Base-by-base conservation (phyloP, 2,113 vertebrate species). In the Cephalopholis sonnerati region DNA sequence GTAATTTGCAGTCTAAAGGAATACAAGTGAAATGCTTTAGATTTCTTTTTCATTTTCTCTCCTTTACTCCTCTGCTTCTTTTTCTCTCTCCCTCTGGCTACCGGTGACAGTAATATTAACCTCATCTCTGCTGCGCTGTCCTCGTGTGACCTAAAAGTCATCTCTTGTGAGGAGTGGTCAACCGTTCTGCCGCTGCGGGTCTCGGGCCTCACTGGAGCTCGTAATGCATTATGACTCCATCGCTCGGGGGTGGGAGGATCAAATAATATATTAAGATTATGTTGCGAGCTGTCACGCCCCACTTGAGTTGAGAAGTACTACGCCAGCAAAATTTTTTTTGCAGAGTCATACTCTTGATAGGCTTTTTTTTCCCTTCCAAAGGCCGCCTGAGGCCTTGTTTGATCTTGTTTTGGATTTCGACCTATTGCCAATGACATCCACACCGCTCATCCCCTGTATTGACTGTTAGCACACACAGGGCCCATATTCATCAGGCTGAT, bases 251-350 rank as follows among this genome's bases (percentile, higher is more conserved):
- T 27, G 76, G 77, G 78, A 41, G 74, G 89, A 89, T 89, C 75
- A 82, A 87, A 93, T 87, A 81, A 75, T 92, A 84, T 87, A 93
- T 92, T 90, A 78, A 87, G 85, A 80, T 87, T 73, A 55, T 74
- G 72, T 86, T 91, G 87, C 25, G 39, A 55, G 79, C 82, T 77
- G 84, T 92, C 85, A 86, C 81, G 41, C 81, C n/a, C 50, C 76
- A 78, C 86, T 90, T 81, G 58, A 71, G 71, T 77, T 74, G 64
- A 88, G 83, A 88, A 91, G 48, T 72, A 50, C 91, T 55, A 50
- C 39, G 80, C 73, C 74, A 83, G 89, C 86, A 83, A 63, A 81
- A 25, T 12, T 1, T 29, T 32, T 83, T 85, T 61, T 85, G 90
- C 90, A 82, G 58, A 82, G 83, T 93, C 90, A 88, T 80, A 68